Percentiles rank a stretch among this genome's conserved stretches.
These are phyloP conservation scores for Aviceda subcristata DNA, from an alignment of 2,113 vertebrate genomes.

Conservation along the genomic window DNA sequence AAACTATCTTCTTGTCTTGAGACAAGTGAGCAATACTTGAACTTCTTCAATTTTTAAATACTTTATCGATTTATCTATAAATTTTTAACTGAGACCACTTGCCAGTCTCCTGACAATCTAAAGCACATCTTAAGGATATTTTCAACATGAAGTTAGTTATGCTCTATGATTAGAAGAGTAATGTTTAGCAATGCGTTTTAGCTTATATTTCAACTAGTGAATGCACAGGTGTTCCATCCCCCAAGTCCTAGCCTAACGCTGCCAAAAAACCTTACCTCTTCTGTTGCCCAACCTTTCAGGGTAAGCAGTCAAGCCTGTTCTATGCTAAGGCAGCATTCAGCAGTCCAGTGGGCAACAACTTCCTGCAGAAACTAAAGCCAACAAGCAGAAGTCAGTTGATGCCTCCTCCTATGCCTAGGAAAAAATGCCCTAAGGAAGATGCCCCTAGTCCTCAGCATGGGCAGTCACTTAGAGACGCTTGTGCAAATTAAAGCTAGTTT, in stretches of 20 bases:
- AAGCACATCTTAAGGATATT: background rate
- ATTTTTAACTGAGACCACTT: background rate
- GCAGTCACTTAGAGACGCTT: rapidly evolving
- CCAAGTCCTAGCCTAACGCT: background rate
- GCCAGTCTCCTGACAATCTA: background rate
- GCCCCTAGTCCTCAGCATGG: background rate
- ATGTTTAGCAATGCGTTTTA: background rate
- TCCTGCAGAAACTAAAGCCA: slow-evolving; percentile 73
- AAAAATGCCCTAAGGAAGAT: no score
- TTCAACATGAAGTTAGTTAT: background rate
- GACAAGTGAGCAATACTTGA: background rate
- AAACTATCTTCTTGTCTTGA: background rate
- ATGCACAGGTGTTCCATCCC: no score
- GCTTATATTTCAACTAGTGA: background rate
- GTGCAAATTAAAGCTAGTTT: background rate
- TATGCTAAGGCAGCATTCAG: slow-evolving; percentile 87
- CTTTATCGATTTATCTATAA: background rate
- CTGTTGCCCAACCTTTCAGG: slow-evolving; percentile 75
- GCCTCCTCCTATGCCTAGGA: background rate
- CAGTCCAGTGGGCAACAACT: slow-evolving; percentile 92
- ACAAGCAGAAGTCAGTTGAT: background rate
- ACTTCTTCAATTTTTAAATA: background rate
- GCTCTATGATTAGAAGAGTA: background rate
- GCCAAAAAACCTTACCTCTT: slow-evolving; percentile 74
- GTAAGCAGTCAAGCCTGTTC: slow-evolving; percentile 88